phyloP scores from a whole-genome alignment of 2,797 vertebrate genomes.

The Onychomys arenicola region DNA sequence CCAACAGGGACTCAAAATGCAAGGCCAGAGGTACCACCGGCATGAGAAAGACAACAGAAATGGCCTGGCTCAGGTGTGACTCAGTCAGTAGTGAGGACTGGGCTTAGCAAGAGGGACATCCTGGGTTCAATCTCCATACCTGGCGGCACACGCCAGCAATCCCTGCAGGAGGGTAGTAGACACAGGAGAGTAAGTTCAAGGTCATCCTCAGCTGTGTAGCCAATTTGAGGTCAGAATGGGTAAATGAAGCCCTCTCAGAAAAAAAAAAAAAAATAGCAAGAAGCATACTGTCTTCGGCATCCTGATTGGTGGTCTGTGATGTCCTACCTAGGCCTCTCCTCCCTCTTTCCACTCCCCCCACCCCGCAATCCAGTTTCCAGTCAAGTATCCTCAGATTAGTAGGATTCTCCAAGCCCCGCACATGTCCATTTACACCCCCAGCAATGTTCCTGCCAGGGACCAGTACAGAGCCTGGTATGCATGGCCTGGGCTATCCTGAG shows the following conservation, averaged over 20 bases:
- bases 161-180: no score
- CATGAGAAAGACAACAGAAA: not conserved
- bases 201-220: not conserved
- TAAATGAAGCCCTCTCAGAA: not conserved
- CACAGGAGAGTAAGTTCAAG: not conserved
- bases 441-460: not conserved
- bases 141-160: not conserved
- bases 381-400: not conserved
- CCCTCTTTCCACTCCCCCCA: not conserved
- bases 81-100: not conserved
- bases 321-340: not conserved
- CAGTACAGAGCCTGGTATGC: not conserved
- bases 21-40: conserved; percentile 61
- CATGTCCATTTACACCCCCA: not conserved
- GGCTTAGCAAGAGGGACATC: not conserved
- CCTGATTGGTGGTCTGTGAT: not conserved
- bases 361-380: not conserved
- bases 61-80: not conserved
- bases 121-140: not conserved
- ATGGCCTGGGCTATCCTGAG: not conserved
- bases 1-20: conserved; percentile 80
- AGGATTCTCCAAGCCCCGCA: not conserved
- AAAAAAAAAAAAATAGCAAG: not conserved
- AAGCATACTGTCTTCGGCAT: not conserved
- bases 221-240: not conserved